Evolutionary conservation across 30 jellyfish, hydroid and myxozoan species (phyloP).

Genomic region (Hydra vulgaris): DNA sequence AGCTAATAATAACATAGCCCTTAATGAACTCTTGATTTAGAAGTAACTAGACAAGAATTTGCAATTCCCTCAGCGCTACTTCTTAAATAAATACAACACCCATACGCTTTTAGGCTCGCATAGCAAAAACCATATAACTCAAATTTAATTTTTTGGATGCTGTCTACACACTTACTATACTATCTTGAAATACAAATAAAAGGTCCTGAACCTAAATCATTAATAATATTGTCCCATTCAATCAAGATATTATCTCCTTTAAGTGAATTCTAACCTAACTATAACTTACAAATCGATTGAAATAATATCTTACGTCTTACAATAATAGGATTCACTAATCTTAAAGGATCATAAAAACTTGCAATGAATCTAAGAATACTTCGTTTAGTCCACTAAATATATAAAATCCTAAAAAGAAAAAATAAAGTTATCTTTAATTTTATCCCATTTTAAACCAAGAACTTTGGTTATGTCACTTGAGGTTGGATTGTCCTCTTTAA

Average conservation of each 20-base stretch:
- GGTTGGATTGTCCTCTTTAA: too few species aligned
- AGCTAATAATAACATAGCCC: too few species aligned
- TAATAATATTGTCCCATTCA: background rate
- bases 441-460: too few species aligned
- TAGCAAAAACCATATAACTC: slow-evolving; percentile 9
- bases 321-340: slow-evolving; percentile 12
- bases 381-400: background rate
- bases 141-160: background rate
- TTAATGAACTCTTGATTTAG: too few species aligned
- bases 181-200: background rate
- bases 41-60: too few species aligned
- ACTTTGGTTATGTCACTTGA: too few species aligned
- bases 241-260: background rate
- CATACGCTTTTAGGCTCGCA: slow-evolving; percentile 2
- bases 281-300: background rate
- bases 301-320: slow-evolving; percentile 1
- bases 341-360: too few species aligned
- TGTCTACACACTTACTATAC: background rate
- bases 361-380: background rate
- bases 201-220: background rate
- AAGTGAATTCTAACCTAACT: background rate
- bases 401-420: background rate
- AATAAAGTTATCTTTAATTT: background rate
- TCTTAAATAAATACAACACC: too few species aligned
- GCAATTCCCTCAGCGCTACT: too few species aligned